A percentile compares a stretch with the other conserved stretches of the same genome.
Conservation (phyloP, 2,888 invertebrate genomes). For the Periphyllus acericola region DNA sequence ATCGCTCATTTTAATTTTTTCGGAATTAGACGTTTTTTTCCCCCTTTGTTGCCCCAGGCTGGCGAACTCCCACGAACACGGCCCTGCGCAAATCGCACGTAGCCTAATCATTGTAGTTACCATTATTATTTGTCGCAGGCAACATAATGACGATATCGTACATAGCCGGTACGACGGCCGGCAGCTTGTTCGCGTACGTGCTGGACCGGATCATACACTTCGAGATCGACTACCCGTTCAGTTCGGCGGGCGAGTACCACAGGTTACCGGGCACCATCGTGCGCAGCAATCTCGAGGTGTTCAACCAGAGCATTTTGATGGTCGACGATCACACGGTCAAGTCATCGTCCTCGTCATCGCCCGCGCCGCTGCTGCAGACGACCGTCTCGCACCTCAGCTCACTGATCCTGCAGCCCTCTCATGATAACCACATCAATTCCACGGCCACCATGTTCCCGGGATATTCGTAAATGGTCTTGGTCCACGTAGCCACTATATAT, state of each 20-base stretch:
- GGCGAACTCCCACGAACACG: too few relatives aligned
- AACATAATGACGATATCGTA: conserved; percentile 95
- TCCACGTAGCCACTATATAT: neutral
- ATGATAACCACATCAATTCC: neutral
- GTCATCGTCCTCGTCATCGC: neutral
- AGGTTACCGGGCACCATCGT: neutral
- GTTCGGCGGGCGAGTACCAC: conserved; percentile 33
- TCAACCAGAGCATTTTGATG: neutral
- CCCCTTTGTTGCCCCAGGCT: too few relatives aligned
- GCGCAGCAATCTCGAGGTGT: neutral
- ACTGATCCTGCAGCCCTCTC: neutral
- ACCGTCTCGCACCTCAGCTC: neutral
- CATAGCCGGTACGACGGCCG: conserved; percentile 85
- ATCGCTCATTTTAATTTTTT: too few relatives aligned
- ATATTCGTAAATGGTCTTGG: neutral
- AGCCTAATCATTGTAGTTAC: too few relatives aligned
- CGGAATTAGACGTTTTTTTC: too few relatives aligned
- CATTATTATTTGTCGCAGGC: too few relatives aligned
- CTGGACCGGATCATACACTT: conserved; percentile 71
- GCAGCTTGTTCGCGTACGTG: conserved; percentile 85
- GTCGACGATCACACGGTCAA: neutral
- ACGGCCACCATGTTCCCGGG: neutral
- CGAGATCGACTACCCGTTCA: conserved; percentile 62
- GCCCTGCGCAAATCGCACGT: too few relatives aligned
- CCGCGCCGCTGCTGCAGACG: neutral